phyloP scores from a whole-genome alignment of 1,140 invertebrate genomes.

The Megathymus violae region DNA sequence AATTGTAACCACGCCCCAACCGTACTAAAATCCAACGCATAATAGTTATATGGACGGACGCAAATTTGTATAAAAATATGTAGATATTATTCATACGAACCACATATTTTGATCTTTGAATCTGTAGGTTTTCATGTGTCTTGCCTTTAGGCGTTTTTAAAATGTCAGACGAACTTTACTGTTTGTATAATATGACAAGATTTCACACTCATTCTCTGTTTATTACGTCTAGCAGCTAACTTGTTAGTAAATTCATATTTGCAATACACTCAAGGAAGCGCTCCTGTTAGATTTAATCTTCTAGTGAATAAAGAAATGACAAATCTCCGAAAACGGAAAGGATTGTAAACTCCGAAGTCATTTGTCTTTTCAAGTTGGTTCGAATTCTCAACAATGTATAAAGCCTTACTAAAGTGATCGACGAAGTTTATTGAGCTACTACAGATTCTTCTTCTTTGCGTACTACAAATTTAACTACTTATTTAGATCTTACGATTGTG shows the following conservation, averaged over 20 bases:
- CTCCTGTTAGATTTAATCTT: constrained; percentile 25
- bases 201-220: constrained; percentile 17
- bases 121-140: no score
- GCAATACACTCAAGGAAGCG: constrained; percentile 24
- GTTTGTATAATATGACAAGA: constrained; percentile 14
- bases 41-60: no score
- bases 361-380: constrained; percentile 27
- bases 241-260: constrained; percentile 33
- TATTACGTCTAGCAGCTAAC: background rate
- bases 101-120: no score
- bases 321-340: constrained; percentile 27
- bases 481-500: background rate
- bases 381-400: constrained; percentile 28
- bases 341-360: constrained; percentile 31
- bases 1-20: no score
- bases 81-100: no score
- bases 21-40: no score
- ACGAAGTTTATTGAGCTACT: constrained; percentile 11
- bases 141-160: background rate
- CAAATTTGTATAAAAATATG: no score
- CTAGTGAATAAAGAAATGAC: constrained; percentile 20
- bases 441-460: no score
- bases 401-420: constrained; percentile 8
- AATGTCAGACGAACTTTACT: constrained; percentile 6
- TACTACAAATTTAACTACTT: background rate